Percentiles rank a stretch among this genome's conserved stretches.
These are phyloP conservation scores for Saccostrea echinata DNA, from an alignment of 1,140 invertebrate species.

Conservation along the genomic window DNA sequence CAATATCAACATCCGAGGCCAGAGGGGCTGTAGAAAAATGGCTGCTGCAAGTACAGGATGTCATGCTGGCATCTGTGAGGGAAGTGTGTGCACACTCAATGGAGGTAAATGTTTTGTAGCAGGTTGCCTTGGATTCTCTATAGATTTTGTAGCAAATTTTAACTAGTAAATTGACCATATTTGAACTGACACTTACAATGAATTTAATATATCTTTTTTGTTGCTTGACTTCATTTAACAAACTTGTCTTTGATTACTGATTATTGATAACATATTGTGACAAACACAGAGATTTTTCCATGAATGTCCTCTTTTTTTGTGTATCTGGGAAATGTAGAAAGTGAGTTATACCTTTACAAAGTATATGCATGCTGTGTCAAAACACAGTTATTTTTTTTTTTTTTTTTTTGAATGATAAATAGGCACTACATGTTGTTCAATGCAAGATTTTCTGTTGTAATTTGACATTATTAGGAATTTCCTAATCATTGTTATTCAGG, in stretches of 20 bases:
- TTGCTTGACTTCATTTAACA: too few species aligned
- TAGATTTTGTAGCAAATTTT: too few species aligned
- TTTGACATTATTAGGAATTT: neutral
- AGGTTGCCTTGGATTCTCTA: too few species aligned
- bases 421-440: conserved; percentile 1
- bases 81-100: conserved; percentile 76
- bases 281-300: neutral
- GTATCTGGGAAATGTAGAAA: neutral
- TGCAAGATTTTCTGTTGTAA: neutral
- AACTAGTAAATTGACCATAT: too few species aligned
- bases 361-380: neutral
- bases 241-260: too few species aligned
- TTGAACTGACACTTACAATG: too few species aligned
- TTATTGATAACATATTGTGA: neutral
- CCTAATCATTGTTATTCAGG: neutral
- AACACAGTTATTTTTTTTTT: neutral
- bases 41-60: conserved; percentile 80
- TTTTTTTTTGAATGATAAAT: neutral
- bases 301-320: conserved; percentile 4
- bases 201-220: too few species aligned
- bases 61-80: conserved; percentile 78
- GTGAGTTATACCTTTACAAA: neutral
- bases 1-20: conserved; percentile 78
- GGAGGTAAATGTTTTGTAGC: conserved; percentile 65
- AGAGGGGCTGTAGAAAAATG: conserved; percentile 80